Conservation (phyloP, 2,113 vertebrate genomes). For the Centropus unirufus region DNA sequence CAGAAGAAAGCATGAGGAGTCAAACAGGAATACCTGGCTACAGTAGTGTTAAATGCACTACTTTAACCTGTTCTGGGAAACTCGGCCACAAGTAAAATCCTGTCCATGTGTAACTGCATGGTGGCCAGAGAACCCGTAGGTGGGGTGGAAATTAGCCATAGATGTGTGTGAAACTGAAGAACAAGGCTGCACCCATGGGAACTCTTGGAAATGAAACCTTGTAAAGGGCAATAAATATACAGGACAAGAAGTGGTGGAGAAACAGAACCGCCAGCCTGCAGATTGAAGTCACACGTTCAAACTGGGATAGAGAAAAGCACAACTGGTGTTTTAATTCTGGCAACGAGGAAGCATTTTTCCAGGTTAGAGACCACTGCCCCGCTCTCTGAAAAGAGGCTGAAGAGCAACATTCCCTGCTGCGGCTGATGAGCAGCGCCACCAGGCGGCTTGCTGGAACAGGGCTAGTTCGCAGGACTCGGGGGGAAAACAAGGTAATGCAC, state of each 20-base stretch:
- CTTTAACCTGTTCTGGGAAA: not conserved
- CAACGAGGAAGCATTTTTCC: not conserved
- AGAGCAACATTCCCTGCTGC: not conserved
- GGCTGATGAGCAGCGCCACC: conserved; percentile 60
- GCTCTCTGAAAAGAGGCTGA: not conserved
- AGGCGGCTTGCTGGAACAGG: conserved; percentile 24
- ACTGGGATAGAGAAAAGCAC: not conserved
- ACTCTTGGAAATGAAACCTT: not conserved
- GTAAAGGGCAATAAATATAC: not conserved
- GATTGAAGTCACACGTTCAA: not conserved
- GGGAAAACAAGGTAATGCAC: not conserved
- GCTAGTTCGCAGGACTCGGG: not conserved
- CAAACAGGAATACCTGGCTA: not conserved
- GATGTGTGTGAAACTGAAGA: not conserved
- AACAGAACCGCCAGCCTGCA: not conserved
- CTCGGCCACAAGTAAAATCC: not conserved
- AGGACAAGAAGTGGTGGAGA: not conserved
- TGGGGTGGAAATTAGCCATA: not conserved
- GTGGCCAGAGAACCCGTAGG: not conserved
- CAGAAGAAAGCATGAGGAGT: not conserved
- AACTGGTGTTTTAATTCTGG: conserved; percentile 1
- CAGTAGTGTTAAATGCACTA: not conserved
- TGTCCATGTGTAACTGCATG: not conserved
- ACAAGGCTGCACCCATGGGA: not conserved
- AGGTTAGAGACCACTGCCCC: not conserved